Evolutionary conservation across 2,797 vertebrate species (phyloP).

Genomic region (Brachyrhaphis roseni): DNA sequence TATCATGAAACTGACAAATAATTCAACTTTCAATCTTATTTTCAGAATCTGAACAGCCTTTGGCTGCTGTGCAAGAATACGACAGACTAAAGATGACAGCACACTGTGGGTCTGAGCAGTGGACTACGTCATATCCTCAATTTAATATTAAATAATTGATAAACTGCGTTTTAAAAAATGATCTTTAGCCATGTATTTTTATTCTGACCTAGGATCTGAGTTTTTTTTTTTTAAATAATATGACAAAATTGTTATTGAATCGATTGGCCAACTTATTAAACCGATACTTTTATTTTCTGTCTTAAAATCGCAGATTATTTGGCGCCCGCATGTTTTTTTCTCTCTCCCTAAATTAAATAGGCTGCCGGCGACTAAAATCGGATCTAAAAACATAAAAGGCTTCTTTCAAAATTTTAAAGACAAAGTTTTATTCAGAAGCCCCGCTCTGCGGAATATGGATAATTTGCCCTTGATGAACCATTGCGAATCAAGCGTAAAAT

Average conservation of each 20-base stretch:
- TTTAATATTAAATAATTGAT: neutral
- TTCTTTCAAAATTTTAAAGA: neutral
- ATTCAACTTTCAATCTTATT: neutral
- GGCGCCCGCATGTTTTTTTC: neutral
- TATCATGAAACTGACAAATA: neutral
- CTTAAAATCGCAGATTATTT: neutral
- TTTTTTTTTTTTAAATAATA: neutral
- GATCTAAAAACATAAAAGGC: neutral
- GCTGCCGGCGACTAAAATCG: neutral
- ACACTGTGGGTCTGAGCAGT: neutral
- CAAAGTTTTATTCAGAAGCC: conserved; percentile 7
- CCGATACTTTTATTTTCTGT: neutral
- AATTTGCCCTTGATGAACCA: conserved; percentile 53
- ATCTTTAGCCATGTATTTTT: neutral
- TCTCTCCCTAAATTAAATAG: neutral
- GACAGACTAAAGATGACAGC: neutral
- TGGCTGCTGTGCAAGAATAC: neutral
- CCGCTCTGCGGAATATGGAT: conserved; percentile 26
- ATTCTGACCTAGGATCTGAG: neutral
- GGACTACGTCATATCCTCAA: neutral
- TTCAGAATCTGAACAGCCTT: neutral
- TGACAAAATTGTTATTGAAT: neutral
- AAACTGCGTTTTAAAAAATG: neutral
- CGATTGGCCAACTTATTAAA: neutral
- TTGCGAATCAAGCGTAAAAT: conserved; percentile 73